Evolutionary conservation across 2,113 vertebrate species (phyloP), one percentile per base, ranked within the genome.

Genomic region (Callipepla californica): DNA sequence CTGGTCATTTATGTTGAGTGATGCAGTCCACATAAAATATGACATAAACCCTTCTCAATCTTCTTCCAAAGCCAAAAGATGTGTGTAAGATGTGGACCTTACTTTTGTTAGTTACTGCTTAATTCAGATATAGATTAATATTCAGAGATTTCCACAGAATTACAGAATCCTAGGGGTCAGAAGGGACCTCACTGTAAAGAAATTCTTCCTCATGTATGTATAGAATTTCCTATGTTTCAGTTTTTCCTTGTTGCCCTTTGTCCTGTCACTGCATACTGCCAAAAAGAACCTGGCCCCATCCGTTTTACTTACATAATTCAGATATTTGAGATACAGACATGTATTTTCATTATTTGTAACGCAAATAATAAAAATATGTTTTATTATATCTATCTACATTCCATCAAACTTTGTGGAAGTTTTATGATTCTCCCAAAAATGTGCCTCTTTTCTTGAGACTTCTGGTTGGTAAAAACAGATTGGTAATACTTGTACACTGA

Each of bases 1-100:
- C 9, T 68, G 15, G 17, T 75, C 14, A 16, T 12, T 42, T 5
- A 40, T 0, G 0, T 69, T 55, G 32, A 2, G 22, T 44, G 5
- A 57, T 5, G 11, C 3, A 72, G 16, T 3, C 36, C 15, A 36
- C 40, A 36, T 36, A 68, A 79, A 79, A 76, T 65, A 42, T 5
- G 12, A 32, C 13, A 36, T 51, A 48, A 83, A 81, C 45, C 2
- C 5, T 75, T 50, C 12, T 55, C 20, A 72, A 5, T 20, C 21
- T 63, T 8, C 32, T 66, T 89, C 25, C 17, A 53, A 78, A 74
- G 25, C 14, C 22, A 62, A 55, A 94, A 83, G 3, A 11, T 58
- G 2, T 58, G 22, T 28, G 26, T 11, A 63, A 81, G 30, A n/a
- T 18, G 38, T 3, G 2, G 22, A n/a, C 11, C 6, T 34, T 5